These are phyloP conservation scores for Drosophila anomelani DNA, from an alignment of 2,888 invertebrate genomes.

Conservation along the genomic window DNA sequence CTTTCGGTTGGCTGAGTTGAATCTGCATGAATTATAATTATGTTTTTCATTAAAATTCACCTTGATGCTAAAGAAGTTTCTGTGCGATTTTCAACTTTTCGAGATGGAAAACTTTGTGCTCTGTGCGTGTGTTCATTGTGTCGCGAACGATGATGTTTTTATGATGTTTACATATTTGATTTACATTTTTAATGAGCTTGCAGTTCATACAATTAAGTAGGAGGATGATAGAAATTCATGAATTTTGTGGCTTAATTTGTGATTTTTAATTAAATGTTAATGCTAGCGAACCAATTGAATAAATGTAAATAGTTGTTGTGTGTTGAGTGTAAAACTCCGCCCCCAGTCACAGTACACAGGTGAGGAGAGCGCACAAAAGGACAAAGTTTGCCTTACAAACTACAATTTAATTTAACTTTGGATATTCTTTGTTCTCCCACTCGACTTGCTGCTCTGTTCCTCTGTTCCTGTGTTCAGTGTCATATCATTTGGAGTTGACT, in stretches of 20 bases:
- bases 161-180: slow-evolving; percentile 46
- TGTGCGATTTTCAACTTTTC: slow-evolving; percentile 63
- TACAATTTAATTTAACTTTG: slow-evolving; percentile 85
- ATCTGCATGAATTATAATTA: slow-evolving; percentile 79
- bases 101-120: slow-evolving; percentile 38
- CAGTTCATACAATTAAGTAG: slow-evolving; percentile 44
- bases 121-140: slow-evolving; percentile 49
- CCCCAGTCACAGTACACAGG: slow-evolving; percentile 24
- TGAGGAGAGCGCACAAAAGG: slow-evolving; percentile 32
- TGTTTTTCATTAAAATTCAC: slow-evolving; percentile 78
- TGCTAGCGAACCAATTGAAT: slow-evolving; percentile 51
- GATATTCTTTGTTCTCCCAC: slow-evolving; percentile 76
- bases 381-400: slow-evolving; percentile 83
- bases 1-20: slow-evolving; percentile 46
- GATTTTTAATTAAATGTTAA: slow-evolving; percentile 67
- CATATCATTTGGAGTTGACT: slow-evolving; percentile 40
- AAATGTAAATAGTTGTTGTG: not conserved
- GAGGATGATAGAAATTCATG: slow-evolving; percentile 10
- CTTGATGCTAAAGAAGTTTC: slow-evolving; percentile 52
- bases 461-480: slow-evolving; percentile 12
- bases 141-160: slow-evolving; percentile 45
- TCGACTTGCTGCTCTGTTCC: slow-evolving; percentile 8
- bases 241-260: slow-evolving; percentile 63
- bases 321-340: no score
- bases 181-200: slow-evolving; percentile 74